Evolutionary conservation across 2,113 vertebrate genomes (phyloP), one percentile per base, ranked within the genome.

Genomic region (Columbina picui): DNA sequence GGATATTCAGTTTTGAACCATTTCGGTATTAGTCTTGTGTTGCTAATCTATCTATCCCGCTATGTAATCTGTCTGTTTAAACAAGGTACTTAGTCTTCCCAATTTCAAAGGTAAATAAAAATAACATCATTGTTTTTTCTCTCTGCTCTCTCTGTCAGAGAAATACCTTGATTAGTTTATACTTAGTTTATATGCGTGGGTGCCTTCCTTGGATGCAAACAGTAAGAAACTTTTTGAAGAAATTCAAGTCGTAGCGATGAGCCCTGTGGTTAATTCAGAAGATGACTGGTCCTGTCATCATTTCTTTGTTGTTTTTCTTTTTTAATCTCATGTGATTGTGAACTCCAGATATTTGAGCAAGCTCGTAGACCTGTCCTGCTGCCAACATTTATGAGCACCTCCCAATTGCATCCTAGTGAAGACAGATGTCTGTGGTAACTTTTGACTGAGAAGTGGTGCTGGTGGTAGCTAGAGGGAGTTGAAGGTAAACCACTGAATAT

Each of bases 101-200:
- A 61, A 81, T 93, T 94, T 91, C 82, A 85, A 69, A 87, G 63
- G 65, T 73, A 89, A 94, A 71, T 67, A 94, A 90, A 91, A 85
- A 67, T 79, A 93, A 43, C n/a, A 49, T 49, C 10, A 15, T 39
- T 55, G 52, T 85, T 94, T 86, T 74, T 50, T 88, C 30, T 88
- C 69, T 90, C 41, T 92, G 84, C 76, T 29, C 30, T 56, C 78
- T 74, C 78, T 92, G 53, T 95, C 90, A 90, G 85, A 95, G 83
- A 89, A 90, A 87, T 63, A 88, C 68, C 67, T 96, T 91, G 86
- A 80, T 94, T 93, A 84, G 81, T 86, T 94, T 93, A 94, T 97
- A 68, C 87, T 73, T 94, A 61, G 71, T 82, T 89, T 91, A 7
- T 64, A 30, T 49, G 70, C 1, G 22, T 79, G 38, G 69, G 50